Base-by-base conservation (phyloP, 2,113 vertebrate species). In the Elaphurus davidianus region DNA sequence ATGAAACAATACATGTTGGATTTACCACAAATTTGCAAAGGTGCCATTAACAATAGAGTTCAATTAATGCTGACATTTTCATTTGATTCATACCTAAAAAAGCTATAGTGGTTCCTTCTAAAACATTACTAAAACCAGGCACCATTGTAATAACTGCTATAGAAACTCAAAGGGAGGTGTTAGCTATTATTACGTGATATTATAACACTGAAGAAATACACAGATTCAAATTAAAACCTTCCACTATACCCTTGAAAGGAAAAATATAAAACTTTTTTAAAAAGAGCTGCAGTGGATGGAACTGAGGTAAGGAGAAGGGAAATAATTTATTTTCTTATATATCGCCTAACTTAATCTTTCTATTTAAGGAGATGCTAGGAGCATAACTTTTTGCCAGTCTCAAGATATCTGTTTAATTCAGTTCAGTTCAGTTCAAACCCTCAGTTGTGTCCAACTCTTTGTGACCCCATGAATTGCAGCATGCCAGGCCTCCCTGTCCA, bases 41-140 rank as follows among this genome's bases (percentile, higher is more conserved):
- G 57, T 59, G 7, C 16, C n/a, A 87, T 93, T 97, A 97, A 60
- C 87, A 91, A n/a, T 54, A 78, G 36, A 28, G 17, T 59, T 87
- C 78, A 90, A 76, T 87, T 95, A 94, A 97, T 90, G 92, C 54
- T 82, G 33, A 97, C 64, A 74, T 21, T 97, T 95, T 95, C 55
- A 52, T 89, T 89, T 92, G 74, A 55, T 67, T 97, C 78, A 74
- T 85, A 92, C n/a, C 85, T 74, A n/a, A 95, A 82, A 74, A 96
- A 83, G 67, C 87, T 47, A 60, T 59, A 90, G 83, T 91, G 64
- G 9, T 27, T 95, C 52, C 40, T 92, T 88, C 81, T 94, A 87
- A 74, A 74, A 40, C 40, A 40, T 36, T 74, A 12, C 19, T 71
- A 71, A 40, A 71, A 23, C 9, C 64, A 71, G 19, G n/a, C 64